Evolutionary conservation across 2,888 invertebrate species (phyloP).

Genomic region (Cantharis rufa): DNA sequence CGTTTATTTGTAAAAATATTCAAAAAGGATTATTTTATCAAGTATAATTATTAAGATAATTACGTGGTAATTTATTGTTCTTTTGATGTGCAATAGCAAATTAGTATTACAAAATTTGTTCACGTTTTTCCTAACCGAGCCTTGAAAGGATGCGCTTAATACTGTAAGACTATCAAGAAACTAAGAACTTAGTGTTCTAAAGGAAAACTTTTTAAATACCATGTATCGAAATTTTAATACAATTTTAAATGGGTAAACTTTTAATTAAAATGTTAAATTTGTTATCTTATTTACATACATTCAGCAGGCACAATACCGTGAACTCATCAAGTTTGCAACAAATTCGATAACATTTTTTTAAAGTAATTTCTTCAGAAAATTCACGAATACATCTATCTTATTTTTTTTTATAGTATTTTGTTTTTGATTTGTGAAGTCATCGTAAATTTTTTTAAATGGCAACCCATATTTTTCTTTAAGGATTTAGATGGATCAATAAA

Average conservation of each 20-base stretch:
- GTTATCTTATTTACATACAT: neutral
- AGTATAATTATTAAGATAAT: neutral
- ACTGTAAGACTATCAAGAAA: neutral
- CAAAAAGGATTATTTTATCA: neutral
- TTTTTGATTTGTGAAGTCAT: no score
- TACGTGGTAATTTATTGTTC: neutral
- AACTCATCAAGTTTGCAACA: no score
- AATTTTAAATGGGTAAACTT: neutral
- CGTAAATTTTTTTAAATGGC: no score
- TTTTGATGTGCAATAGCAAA: neutral
- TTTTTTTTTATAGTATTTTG: no score
- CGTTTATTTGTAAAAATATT: neutral
- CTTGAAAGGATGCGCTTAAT: neutral
- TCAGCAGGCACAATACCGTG: neutral
- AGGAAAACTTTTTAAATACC: neutral
- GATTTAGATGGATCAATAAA: no score
- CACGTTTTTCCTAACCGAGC: neutral
- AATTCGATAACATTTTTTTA: no score
- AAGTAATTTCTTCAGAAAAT: no score
- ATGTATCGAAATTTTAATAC: neutral
- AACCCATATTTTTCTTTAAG: no score
- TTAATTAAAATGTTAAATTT: neutral
- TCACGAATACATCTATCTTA: no score
- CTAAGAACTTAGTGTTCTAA: neutral
- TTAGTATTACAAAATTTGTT: neutral